phyloP scores from a whole-genome alignment of 2,113 vertebrate species.

The Isurus oxyrinchus region DNA sequence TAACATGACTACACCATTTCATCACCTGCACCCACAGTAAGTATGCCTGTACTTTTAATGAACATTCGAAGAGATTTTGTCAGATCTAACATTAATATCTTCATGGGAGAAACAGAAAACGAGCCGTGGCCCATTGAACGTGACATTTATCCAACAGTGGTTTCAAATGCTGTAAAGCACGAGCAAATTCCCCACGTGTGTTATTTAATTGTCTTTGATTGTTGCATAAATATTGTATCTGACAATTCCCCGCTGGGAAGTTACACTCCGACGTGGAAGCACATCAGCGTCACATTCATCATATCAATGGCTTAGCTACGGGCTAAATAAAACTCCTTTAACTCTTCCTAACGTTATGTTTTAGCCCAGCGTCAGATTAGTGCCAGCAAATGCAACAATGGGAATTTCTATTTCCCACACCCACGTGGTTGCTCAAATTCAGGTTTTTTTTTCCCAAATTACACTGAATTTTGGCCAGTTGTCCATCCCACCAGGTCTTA shows the following conservation, averaged over 20 bases:
- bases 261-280: neutral
- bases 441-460: neutral
- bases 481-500: neutral
- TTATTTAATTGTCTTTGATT: neutral
- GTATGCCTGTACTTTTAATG: neutral
- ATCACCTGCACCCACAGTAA: neutral
- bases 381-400: neutral
- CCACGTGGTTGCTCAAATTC: neutral
- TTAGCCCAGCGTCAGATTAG: neutral
- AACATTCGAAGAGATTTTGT: neutral
- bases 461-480: neutral
- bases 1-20: neutral
- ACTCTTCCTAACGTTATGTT: neutral
- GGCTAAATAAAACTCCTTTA: neutral
- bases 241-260: neutral
- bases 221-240: neutral
- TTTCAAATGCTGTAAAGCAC: neutral
- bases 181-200: neutral
- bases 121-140: neutral
- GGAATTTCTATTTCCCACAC: neutral
- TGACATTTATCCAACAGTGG: neutral
- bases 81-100: neutral
- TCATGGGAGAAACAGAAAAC: neutral
- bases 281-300: neutral
- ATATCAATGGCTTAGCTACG: neutral